Percentiles rank a stretch among this genome's conserved stretches.
These are phyloP conservation scores for Myotis davidii DNA, from an alignment of 2,113 vertebrate genomes.

Conservation along the genomic window DNA sequence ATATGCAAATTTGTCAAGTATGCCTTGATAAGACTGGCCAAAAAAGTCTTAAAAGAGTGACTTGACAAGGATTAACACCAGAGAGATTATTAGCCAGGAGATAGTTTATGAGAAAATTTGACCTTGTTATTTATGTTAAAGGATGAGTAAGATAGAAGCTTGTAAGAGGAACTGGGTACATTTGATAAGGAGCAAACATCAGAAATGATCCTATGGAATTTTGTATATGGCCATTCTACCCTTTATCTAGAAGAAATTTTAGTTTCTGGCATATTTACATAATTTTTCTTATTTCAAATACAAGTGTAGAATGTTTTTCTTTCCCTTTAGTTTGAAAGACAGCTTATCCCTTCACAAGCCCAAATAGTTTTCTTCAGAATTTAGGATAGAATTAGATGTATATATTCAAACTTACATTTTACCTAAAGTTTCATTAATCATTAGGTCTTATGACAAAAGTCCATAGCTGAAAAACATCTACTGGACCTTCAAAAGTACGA, in stretches of 20 bases:
- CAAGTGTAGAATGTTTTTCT: background rate
- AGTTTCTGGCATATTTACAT: background rate
- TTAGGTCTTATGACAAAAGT: background rate
- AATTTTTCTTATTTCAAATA: background rate
- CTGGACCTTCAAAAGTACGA: background rate
- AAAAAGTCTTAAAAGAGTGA: background rate
- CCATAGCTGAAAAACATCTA: background rate
- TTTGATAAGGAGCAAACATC: background rate
- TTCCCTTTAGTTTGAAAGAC: too few species aligned
- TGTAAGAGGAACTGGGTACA: background rate
- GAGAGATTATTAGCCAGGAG: background rate
- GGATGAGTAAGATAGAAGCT: background rate
- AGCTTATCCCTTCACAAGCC: too few species aligned
- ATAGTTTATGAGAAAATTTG: background rate
- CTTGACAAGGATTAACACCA: background rate
- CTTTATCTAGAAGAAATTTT: background rate
- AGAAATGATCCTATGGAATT: background rate
- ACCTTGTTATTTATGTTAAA: background rate
- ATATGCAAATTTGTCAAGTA: background rate
- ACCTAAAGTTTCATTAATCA: background rate
- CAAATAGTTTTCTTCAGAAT: constrained; percentile 31
- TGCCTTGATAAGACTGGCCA: background rate
- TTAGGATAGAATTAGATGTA: background rate
- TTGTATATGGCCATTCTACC: background rate
- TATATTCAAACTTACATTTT: background rate